Evolutionary conservation across 1,140 invertebrate species (phyloP), one percentile per base, ranked within the genome.

Genomic region (Drosophila melanogaster): DNA sequence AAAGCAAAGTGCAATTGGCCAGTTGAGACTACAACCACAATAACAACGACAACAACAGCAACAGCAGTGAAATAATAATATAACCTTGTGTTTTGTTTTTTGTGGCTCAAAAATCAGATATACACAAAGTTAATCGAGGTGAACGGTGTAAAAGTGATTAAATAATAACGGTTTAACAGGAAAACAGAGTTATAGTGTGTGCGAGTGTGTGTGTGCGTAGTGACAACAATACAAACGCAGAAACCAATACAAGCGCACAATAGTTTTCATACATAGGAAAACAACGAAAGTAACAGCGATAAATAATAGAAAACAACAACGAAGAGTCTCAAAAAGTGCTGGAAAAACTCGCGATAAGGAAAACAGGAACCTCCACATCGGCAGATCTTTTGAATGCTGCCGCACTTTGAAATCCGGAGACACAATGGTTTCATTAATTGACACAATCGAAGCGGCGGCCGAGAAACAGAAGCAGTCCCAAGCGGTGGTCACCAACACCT

Each of bases 361-460:
- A 41, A 67, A 40, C 35, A 66, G 57, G 43, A 62, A 78, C 72
- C 71, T 58, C 64, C 74, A 53, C 51, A 79, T 74, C 47, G 72
- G 65, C 47, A 76, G 37, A 76, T 62, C 61, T 77, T 14, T 77
- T 89, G 83, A 79, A 89, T 89, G 84, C 79, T 73, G 79, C 84
- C 83, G 64, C 69, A 60, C 58, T 67, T 79, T 55, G 43, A 87
- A 75, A 73, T 78, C 55, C 79, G 53, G 7, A 57, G 72, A 77
- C 67, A 90, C 81, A 90, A 90, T 90, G 87, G 87, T 90, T 77
- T 91, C 87, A 46, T 81, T 90, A 78, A 89, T 90, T 81, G 77
- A 79, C 57, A 89, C 72, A 66, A 84, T 87, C 64, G 79, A 90
- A 60, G 79, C 87, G 64, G 79, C 83, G 60, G 78, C 64, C 44